Evolutionary conservation across 1,140 invertebrate species (phyloP).

Genomic region (Drosophila guanche): DNA sequence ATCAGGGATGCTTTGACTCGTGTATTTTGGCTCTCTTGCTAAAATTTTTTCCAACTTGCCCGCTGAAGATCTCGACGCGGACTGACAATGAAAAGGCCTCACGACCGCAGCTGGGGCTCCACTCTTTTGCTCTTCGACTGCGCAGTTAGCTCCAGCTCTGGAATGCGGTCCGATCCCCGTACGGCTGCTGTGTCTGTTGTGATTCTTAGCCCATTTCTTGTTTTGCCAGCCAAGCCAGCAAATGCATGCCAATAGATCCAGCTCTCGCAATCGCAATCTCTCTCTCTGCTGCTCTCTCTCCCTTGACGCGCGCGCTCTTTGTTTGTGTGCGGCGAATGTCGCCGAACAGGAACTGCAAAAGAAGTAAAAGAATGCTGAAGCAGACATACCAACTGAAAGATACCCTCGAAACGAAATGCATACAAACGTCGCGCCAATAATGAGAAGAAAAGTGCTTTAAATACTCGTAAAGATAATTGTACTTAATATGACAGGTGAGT

Average conservation of each 20-base stretch:
- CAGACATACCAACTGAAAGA: too few relatives aligned
- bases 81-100: slow-evolving; percentile 30
- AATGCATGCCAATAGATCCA: slow-evolving; percentile 16
- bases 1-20: slow-evolving; percentile 36
- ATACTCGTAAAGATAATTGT: too few relatives aligned
- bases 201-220: slow-evolving; percentile 74
- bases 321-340: slow-evolving; percentile 14
- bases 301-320: not conserved
- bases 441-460: too few relatives aligned
- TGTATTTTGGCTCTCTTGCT: slow-evolving; percentile 9
- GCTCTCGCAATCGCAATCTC: slow-evolving; percentile 2
- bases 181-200: slow-evolving; percentile 38
- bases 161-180: slow-evolving; percentile 28
- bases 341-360: slow-evolving; percentile 35
- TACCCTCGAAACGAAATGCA: too few relatives aligned
- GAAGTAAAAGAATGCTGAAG: not conserved
- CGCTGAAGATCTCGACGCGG: slow-evolving; percentile 61
- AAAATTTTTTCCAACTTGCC: slow-evolving; percentile 43
- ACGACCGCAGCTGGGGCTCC: slow-evolving; percentile 1
- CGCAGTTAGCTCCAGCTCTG: slow-evolving; percentile 10
- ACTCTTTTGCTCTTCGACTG: slow-evolving; percentile 25
- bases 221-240: slow-evolving; percentile 15
- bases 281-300: slow-evolving; percentile 3
- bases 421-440: too few relatives aligned
- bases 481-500: too few relatives aligned